Percentiles rank a stretch among this genome's conserved stretches.
phyloP scores from a whole-genome alignment of 2,888 invertebrate species.

The Caenorhabditis angaria region DNA sequence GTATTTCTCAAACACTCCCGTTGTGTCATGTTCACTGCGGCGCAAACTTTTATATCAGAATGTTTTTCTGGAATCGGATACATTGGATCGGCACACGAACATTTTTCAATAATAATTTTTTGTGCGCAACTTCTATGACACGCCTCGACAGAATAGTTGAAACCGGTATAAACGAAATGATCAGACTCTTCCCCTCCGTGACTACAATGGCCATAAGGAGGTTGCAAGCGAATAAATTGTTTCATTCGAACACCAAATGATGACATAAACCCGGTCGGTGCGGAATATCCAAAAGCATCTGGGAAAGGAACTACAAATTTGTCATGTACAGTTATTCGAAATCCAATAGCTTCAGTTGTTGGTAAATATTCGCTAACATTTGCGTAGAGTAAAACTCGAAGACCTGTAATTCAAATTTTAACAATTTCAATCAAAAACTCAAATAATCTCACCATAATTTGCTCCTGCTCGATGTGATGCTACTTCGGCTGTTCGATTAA shows the following conservation, averaged over 20 bases:
- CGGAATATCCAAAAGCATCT: conserved; percentile 71
- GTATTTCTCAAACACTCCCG: conserved; percentile 69
- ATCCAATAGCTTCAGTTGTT: conserved; percentile 71
- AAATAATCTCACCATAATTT: conserved; percentile 63
- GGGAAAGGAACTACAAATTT: conserved; percentile 71
- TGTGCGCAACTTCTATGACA: conserved; percentile 71
- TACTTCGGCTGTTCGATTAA: conserved; percentile 63
- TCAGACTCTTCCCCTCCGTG: conserved; percentile 62
- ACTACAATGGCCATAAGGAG: conserved; percentile 68
- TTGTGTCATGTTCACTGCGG: conserved; percentile 64
- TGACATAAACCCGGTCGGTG: conserved; percentile 71
- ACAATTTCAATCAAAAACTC: background rate
- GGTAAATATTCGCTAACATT: conserved; percentile 70
- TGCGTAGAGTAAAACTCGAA: conserved; percentile 70
- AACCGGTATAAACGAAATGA: conserved; percentile 64
- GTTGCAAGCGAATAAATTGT: conserved; percentile 67
- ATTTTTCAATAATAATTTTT: conserved; percentile 60
- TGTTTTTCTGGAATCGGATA: conserved; percentile 59
- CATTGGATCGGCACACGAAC: conserved; percentile 71
- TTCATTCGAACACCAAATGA: conserved; percentile 72
- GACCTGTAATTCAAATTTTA: conserved; percentile 44
- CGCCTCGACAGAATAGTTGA: conserved; percentile 70
- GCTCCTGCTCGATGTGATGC: conserved; percentile 70
- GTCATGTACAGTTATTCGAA: conserved; percentile 71
- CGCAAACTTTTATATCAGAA: conserved; percentile 48